Conservation (phyloP, 2,888 invertebrate genomes). For the Rhamphomyia laevipes region DNA sequence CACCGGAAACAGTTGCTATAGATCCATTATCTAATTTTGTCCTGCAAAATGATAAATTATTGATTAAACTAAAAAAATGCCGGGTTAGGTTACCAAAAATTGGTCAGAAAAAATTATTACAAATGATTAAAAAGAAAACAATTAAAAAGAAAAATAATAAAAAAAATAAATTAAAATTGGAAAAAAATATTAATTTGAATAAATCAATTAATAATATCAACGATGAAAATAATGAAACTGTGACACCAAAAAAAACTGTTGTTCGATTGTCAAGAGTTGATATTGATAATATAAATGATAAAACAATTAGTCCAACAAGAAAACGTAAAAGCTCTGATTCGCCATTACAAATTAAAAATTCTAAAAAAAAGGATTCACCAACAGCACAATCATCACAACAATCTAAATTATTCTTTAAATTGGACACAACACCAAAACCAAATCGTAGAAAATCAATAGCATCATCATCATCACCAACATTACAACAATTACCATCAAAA, state of each 20-base stretch:
- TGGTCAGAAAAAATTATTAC: background rate
- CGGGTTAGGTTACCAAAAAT: background rate
- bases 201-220: too few species aligned
- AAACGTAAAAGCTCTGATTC: background rate
- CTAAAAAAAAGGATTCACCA: background rate
- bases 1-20: background rate
- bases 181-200: too few species aligned
- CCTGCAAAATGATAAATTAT: background rate
- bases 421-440: background rate
- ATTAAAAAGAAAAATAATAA: background rate
- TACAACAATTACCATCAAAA: background rate
- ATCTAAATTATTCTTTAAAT: background rate
- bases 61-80: background rate
- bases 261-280: background rate
- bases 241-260: background rate
- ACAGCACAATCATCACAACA: too few species aligned
- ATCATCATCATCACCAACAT: background rate
- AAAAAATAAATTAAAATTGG: background rate
- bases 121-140: background rate
- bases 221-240: too few species aligned
- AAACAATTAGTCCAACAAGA: background rate
- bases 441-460: background rate
- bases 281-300: background rate
- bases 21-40: background rate
- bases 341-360: background rate